phyloP scores from a whole-genome alignment of 2,797 vertebrate genomes.

The Rhinichthys osculus region DNA sequence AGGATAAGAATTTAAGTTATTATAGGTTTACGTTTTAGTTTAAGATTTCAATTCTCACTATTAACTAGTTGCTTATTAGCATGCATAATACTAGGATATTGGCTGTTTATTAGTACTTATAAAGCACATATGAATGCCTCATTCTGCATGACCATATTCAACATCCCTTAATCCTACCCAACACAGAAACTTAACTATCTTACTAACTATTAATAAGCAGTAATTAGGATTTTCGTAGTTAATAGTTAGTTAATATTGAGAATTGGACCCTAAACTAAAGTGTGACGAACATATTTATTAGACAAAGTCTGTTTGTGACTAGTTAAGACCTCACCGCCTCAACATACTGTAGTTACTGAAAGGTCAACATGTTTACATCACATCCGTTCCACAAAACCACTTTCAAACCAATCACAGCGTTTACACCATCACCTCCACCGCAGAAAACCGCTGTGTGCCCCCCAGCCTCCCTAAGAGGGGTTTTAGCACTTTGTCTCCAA shows the following conservation, averaged over 20 bases:
- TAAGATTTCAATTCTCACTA: too few species aligned
- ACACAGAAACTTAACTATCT: too few species aligned
- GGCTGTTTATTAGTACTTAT: too few species aligned
- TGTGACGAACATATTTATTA: neutral
- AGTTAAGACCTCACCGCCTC: neutral
- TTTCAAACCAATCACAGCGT: neutral
- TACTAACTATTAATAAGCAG: neutral
- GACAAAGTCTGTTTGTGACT: neutral
- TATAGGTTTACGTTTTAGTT: too few species aligned
- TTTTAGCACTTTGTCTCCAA: slow-evolving; percentile 44
- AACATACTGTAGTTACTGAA: neutral
- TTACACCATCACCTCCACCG: slow-evolving; percentile 52
- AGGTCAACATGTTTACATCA: slow-evolving; percentile 16
- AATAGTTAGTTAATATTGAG: too few species aligned
- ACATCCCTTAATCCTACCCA: too few species aligned
- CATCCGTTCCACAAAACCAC: neutral
- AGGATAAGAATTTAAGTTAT: neutral
- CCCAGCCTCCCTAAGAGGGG: slow-evolving; percentile 39
- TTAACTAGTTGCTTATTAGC: too few species aligned
- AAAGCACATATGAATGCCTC: too few species aligned
- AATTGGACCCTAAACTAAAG: too few species aligned
- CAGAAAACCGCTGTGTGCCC: slow-evolving; percentile 56
- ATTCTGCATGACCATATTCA: too few species aligned
- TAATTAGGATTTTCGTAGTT: too few species aligned
- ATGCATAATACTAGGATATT: too few species aligned